phyloP scores from a whole-genome alignment of 2,888 invertebrate genomes.

The Elysia crispata region DNA sequence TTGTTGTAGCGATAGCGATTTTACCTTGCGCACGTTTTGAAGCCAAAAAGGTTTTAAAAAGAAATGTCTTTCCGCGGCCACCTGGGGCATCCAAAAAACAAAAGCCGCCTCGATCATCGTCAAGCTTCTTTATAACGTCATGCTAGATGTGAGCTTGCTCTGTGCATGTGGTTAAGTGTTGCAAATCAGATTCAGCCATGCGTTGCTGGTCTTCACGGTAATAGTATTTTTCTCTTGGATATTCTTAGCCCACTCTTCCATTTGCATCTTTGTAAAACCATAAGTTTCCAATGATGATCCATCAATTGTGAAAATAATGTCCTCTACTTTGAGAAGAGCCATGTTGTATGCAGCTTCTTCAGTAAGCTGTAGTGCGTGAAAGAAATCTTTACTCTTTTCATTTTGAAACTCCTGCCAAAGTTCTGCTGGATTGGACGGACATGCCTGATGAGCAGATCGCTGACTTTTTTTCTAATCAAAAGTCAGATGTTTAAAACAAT shows the following conservation, averaged over 20 bases:
- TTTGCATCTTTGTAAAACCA: not conserved
- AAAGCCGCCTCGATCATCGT: not conserved
- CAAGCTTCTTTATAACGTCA: too few relatives aligned
- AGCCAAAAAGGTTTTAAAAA: constrained; percentile 1
- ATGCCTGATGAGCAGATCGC: too few relatives aligned
- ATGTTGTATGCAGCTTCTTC: too few relatives aligned
- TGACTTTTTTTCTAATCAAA: too few relatives aligned
- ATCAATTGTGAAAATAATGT: not conserved
- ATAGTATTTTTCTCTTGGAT: not conserved
- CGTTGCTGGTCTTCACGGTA: too few relatives aligned
- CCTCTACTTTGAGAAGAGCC: not conserved
- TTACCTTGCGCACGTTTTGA: not conserved
- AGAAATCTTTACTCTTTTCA: too few relatives aligned
- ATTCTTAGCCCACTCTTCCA: not conserved
- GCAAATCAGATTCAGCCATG: too few relatives aligned
- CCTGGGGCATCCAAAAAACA: constrained; percentile 29
- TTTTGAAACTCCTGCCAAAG: not conserved
- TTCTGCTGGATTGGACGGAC: not conserved
- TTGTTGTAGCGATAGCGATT: constrained; percentile 16
- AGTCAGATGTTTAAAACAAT: too few relatives aligned
- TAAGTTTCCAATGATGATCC: not conserved
- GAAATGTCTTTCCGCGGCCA: constrained; percentile 19
- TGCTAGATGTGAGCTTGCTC: too few relatives aligned
- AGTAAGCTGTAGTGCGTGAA: too few relatives aligned
- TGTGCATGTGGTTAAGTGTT: too few relatives aligned